Base-by-base conservation (phyloP, 2,797 vertebrate species). In the Pseudochirops corinnae region DNA sequence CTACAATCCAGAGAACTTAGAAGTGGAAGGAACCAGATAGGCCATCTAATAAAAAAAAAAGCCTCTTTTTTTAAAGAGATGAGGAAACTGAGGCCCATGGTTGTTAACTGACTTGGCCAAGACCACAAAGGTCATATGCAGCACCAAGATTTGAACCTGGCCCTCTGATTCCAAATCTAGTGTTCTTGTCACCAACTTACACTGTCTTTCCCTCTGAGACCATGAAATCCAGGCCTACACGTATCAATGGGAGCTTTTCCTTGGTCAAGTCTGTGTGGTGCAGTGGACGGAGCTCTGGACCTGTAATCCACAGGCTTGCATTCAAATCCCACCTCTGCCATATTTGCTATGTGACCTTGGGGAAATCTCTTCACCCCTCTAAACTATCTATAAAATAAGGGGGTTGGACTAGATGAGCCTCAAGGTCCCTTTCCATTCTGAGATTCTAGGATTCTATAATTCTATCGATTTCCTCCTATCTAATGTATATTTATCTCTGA, bases 191-290 rank as follows among this genome's bases (percentile, higher is more conserved):
- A 16, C 33, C 13, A n/a, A 16, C 62, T 16, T 33, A 67, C 12
- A n/a, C 33, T 67, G 0, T 29, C 56, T 33, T 39, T 74, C 16
- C n/a, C 67, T 74, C n/a, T 39, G 67, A 74, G 67, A 74, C 6
- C 18, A 21, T 39, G 67, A 39, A 39, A 58, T 82, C 92, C 74
- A 62, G 33, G 55, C 74, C 33, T 56, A 87, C 97, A 96, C 96
- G 94, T 98, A 97, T 97, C 92, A 98, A 94, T 90, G 95, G 97
- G 98, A 97, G 96, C 95, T 97, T 98, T 98, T 97, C 96, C 96
- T 90, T 52, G 31, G 0, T 90, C 6, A 53, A 90, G 46, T 11
- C 7, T 82, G 67, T 21, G 14, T 67, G 33, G 33, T 67, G 31
- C 31, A 21, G 67, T 82, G 18, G n/a, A 82, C 4, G 4, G 67